Evolutionary conservation across 2,797 vertebrate species (phyloP).

Genomic region (Emydoidea blandingii): DNA sequence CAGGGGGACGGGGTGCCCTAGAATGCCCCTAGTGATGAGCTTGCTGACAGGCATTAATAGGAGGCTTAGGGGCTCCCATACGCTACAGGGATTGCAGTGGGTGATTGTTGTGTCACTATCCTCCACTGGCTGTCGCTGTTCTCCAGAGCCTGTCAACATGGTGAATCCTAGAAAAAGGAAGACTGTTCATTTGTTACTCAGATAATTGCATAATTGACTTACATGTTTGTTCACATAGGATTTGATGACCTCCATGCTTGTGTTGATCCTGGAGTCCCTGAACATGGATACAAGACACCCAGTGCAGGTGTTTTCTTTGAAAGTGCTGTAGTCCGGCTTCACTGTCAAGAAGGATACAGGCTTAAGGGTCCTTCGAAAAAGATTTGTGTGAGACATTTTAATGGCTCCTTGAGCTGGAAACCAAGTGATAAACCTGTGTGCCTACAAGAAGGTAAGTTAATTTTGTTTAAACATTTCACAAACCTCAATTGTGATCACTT

Average conservation of each 20-base stretch:
- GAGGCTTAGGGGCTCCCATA: neutral
- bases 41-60: neutral
- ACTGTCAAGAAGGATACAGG: slow-evolving; percentile 86
- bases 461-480: slow-evolving; percentile 18
- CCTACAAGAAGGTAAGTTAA: slow-evolving; percentile 85
- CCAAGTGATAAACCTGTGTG: slow-evolving; percentile 86
- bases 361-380: slow-evolving; percentile 87
- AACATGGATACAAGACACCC: slow-evolving; percentile 86
- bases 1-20: fast-evolving
- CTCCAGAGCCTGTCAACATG: neutral
- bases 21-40: neutral
- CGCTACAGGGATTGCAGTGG: neutral
- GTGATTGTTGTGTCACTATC: neutral
- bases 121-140: neutral
- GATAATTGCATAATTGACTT: neutral
- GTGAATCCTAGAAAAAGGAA: neutral
- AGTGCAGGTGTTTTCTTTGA: slow-evolving; percentile 84
- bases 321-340: slow-evolving; percentile 83
- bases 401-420: slow-evolving; percentile 87
- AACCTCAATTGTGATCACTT: neutral
- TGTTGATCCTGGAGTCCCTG: slow-evolving; percentile 83
- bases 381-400: slow-evolving; percentile 83
- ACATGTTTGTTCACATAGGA: slow-evolving; percentile 65
- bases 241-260: slow-evolving; percentile 84
- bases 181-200: no score